Evolutionary conservation across 1,140 invertebrate genomes (phyloP), one percentile per base, ranked within the genome.

Genomic region (Drosophila arizonae): DNA sequence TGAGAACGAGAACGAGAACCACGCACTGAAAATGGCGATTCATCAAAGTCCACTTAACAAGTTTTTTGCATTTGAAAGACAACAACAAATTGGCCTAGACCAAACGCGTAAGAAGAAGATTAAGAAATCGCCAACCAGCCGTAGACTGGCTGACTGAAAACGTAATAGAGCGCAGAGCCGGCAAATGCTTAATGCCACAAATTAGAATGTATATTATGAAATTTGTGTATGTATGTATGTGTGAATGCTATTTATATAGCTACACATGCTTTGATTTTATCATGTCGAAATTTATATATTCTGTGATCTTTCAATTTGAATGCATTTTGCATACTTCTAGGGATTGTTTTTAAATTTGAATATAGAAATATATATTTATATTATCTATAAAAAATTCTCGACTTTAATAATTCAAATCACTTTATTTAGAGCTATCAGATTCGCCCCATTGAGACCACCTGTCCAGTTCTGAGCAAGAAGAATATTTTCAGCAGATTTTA

Each of bases 1-100:
- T 39, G 36, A 71, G 51, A 64, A 41, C 24, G 48, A 56, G 30
- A 51, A 30, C 28, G 15, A 69, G 41, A 69, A 15, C 45, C 57
- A 68, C 75, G 71, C 78, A 81, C 75, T 77, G 39, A 68, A 82
- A 80, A 76, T 82, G 79, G 84, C 84, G 70, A 88, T 88, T 88
- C 84, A 88, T 88, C 84, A 88, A 88, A 88, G 84, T 88, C 84
- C 84, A 71, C 65, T 63, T 81, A 87, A 88, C 84, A 88, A 88
- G 79, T 88, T 88, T 87, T 88, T 88, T 84, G 84, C 84, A 88
- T 87, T 88, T 88, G 26, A 77, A 73, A 79, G 68, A 77, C 45
- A 58, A 82, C 54, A 77, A 74, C 46, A 65, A 62, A 76, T 67
- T 66, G 39, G 56, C 36, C 58, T 4, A 15, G 51, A 51, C 60